Percentiles rank a stretch among this genome's conserved stretches.
These are phyloP conservation scores for Zootermopsis nevadensis DNA, from an alignment of 2,888 invertebrate genomes.

Conservation along the genomic window DNA sequence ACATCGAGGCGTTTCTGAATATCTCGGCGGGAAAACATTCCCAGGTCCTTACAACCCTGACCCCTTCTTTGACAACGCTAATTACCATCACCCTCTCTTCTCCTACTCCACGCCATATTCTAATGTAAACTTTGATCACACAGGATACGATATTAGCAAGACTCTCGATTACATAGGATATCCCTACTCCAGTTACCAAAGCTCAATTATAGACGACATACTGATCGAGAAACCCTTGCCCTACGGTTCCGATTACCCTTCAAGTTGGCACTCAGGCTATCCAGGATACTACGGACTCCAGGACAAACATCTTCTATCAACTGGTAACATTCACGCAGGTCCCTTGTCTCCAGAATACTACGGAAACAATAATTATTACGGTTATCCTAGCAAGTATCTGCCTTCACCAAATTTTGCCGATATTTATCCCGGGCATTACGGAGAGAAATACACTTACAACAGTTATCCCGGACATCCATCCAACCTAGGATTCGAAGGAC, in stretches of 20 bases:
- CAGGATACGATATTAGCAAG: too few species aligned
- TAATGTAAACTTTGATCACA: not conserved
- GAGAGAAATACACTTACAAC: not conserved
- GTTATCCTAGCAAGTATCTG: not conserved
- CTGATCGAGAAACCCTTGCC: not conserved
- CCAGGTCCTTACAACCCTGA: not conserved
- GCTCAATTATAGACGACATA: not conserved
- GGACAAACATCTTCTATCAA: too few species aligned
- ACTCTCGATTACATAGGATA: not conserved
- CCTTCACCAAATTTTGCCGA: not conserved
- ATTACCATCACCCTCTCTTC: not conserved
- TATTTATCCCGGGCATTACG: not conserved
- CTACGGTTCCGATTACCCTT: not conserved
- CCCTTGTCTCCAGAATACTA: not conserved
- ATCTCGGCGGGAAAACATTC: not conserved
- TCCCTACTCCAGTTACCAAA: not conserved
- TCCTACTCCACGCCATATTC: not conserved
- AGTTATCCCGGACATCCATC: too few species aligned
- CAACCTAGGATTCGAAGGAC: not conserved
- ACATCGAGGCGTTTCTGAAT: not conserved
- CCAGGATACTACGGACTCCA: not conserved
- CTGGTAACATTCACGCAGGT: too few species aligned
- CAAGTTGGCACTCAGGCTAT: not conserved
- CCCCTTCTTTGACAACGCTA: not conserved
- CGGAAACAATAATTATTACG: not conserved